phyloP scores from a whole-genome alignment of 2,797 vertebrate species.

The Sebastes diploproa region DNA sequence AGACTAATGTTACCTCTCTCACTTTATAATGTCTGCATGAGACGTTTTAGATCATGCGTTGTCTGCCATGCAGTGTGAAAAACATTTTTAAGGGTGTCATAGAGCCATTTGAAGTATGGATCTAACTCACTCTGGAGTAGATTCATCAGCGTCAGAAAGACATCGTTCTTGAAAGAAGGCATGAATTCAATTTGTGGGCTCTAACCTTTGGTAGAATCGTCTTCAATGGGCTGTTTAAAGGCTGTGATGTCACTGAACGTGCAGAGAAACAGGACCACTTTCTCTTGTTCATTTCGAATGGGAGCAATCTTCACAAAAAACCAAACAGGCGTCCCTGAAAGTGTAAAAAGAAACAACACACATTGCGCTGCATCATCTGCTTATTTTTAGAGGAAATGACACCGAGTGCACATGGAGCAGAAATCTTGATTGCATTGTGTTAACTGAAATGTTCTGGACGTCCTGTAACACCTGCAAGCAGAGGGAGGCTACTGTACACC shows the following conservation, averaged over 20 bases:
- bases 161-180: background rate
- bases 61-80: background rate
- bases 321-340: slow-evolving; percentile 96
- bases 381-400: background rate
- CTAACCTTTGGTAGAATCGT: slow-evolving; percentile 98
- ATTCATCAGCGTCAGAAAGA: background rate
- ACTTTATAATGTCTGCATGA: background rate
- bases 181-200: background rate
- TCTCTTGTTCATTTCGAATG: slow-evolving; percentile 97
- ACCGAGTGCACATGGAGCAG: background rate
- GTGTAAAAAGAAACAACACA: slow-evolving; percentile 11
- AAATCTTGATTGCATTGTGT: background rate
- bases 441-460: slow-evolving; percentile 15
- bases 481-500: background rate
- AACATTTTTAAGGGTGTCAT: background rate
- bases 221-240: slow-evolving; percentile 98
- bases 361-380: slow-evolving; percentile 8
- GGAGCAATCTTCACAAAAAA: slow-evolving; percentile 99
- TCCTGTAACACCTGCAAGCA: slow-evolving; percentile 28
- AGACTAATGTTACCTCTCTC: background rate
- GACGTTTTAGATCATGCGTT: slow-evolving; percentile 51
- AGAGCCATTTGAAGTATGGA: background rate
- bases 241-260: slow-evolving; percentile 99
- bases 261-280: slow-evolving; percentile 98
- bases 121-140: background rate